These are phyloP conservation scores for Halictus rubicundus DNA, from an alignment of 1,140 invertebrate species.

Conservation along the genomic window DNA sequence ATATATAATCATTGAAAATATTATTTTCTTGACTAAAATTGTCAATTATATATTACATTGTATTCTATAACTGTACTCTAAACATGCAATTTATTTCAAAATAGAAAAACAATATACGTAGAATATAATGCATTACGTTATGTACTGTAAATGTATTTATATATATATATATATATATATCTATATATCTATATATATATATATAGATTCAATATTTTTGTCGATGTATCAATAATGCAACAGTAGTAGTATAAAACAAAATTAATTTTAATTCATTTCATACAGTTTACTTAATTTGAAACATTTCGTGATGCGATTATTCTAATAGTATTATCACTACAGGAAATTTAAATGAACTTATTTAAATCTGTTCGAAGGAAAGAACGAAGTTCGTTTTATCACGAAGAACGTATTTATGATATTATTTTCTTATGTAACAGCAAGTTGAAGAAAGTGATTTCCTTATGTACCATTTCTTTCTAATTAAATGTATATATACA, in stretches of 20 bases:
- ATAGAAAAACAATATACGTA: too few species aligned
- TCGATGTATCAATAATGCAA: not conserved
- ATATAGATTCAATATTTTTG: not conserved
- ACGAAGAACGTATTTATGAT: not conserved
- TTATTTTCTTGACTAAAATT: too few species aligned
- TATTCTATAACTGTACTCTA: too few species aligned
- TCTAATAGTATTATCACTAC: not conserved
- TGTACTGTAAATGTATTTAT: too few species aligned
- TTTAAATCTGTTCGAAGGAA: not conserved
- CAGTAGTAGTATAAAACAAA: not conserved
- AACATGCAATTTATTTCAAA: too few species aligned
- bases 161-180: too few species aligned
- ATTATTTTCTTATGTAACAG: not conserved
- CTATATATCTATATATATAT: too few species aligned
- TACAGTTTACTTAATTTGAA: not conserved
- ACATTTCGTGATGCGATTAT: not conserved
- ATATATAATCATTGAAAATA: too few species aligned
- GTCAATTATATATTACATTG: too few species aligned
- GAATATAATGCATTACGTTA: too few species aligned
- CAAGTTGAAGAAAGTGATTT: not conserved
- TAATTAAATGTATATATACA: not conserved
- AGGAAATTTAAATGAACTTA: not conserved
- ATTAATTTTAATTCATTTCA: not conserved
- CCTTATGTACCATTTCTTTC: not conserved
- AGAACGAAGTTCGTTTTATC: not conserved